phyloP scores from a whole-genome alignment of 2,888 invertebrate genomes.

The Sialis fuliginosa region DNA sequence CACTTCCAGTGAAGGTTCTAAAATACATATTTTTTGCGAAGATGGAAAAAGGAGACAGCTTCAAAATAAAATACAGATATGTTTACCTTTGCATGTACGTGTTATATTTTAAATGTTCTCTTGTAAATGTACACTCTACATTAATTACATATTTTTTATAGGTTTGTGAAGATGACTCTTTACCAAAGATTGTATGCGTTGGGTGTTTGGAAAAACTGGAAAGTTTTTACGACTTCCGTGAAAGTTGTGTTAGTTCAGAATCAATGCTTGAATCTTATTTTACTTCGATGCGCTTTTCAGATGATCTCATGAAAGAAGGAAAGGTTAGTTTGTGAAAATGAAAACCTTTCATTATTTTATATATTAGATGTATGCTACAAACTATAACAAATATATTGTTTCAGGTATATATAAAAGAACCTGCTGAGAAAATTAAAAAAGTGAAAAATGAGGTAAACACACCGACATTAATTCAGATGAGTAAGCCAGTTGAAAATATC shows the following conservation, averaged over 20 bases:
- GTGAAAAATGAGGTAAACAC: slow-evolving; percentile 11
- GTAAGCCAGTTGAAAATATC: slow-evolving; percentile 1
- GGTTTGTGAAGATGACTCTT: slow-evolving; percentile 47
- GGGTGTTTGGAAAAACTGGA: slow-evolving; percentile 44
- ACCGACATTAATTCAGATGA: slow-evolving; percentile 1
- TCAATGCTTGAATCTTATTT: slow-evolving; percentile 48
- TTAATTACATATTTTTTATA: slow-evolving; percentile 16
- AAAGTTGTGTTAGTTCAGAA: slow-evolving; percentile 45
- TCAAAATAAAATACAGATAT: slow-evolving; percentile 43
- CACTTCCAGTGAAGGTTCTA: slow-evolving; percentile 44
- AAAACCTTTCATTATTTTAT: background rate
- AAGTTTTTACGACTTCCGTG: slow-evolving; percentile 39
- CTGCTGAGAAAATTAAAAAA: slow-evolving; percentile 14
- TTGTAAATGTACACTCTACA: background rate
- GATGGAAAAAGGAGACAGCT: slow-evolving; percentile 46
- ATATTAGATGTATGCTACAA: background rate
- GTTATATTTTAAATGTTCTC: slow-evolving; percentile 1
- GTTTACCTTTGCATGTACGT: slow-evolving; percentile 41
- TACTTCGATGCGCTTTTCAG: slow-evolving; percentile 37
- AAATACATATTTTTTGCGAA: slow-evolving; percentile 46
- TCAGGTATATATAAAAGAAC: slow-evolving; percentile 39
- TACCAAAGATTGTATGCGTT: slow-evolving; percentile 49
- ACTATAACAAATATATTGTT: slow-evolving; percentile 7
- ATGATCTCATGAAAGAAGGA: slow-evolving; percentile 41
- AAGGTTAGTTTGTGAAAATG: slow-evolving; percentile 22